phyloP scores from a whole-genome alignment of 2,888 invertebrate species.

The Heteropelma amictum region DNA sequence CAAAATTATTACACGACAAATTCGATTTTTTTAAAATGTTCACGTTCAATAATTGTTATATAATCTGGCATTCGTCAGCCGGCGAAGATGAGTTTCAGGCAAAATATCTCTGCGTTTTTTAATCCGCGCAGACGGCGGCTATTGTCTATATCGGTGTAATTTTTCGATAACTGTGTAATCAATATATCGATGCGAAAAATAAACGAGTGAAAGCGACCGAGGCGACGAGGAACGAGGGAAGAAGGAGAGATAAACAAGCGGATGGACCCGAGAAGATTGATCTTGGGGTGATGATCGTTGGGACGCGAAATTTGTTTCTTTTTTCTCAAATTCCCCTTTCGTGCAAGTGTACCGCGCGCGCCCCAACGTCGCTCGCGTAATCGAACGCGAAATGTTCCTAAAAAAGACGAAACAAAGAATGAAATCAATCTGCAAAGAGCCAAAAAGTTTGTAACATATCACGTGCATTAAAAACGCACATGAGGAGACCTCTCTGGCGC shows the following conservation, averaged over 20 bases:
- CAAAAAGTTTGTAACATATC: slow-evolving; percentile 74
- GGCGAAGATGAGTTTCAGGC: slow-evolving; percentile 71
- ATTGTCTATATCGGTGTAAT: slow-evolving; percentile 76
- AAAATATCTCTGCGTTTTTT: slow-evolving; percentile 72
- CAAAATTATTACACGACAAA: not conserved
- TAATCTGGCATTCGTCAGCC: slow-evolving; percentile 69
- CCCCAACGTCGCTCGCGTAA: slow-evolving; percentile 68
- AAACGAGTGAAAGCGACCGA: slow-evolving; percentile 66
- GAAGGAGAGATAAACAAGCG: slow-evolving; percentile 27
- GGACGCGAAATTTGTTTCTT: not conserved
- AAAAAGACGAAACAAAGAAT: slow-evolving; percentile 41
- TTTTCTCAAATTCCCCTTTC: slow-evolving; percentile 19
- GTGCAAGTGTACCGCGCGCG: slow-evolving; percentile 71
- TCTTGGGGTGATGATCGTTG: slow-evolving; percentile 14
- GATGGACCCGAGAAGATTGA: slow-evolving; percentile 9
- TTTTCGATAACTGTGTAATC: slow-evolving; percentile 77
- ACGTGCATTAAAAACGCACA: slow-evolving; percentile 61
- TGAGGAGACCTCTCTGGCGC: slow-evolving; percentile 46
- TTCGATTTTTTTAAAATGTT: not conserved
- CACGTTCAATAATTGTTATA: not conserved
- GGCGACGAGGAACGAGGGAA: slow-evolving; percentile 8
- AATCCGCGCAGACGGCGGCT: too few relatives aligned
- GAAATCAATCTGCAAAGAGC: slow-evolving; percentile 14
- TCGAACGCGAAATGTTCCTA: slow-evolving; percentile 75
- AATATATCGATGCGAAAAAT: slow-evolving; percentile 58